These are phyloP conservation scores for Rhabdophis nuchalis DNA, from an alignment of 2,797 vertebrate species.

Conservation along the genomic window DNA sequence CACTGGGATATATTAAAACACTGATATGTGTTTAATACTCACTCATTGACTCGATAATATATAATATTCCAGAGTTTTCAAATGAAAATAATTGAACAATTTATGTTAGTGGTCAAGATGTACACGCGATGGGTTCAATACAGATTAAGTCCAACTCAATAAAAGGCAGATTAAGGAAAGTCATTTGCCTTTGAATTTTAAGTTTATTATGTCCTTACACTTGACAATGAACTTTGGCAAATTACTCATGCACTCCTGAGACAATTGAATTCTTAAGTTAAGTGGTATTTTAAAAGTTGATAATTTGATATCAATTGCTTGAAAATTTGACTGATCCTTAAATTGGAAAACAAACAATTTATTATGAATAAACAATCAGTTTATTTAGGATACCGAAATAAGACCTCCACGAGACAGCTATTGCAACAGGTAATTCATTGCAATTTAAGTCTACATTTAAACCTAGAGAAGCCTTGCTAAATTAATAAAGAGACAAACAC, in stretches of 20 bases:
- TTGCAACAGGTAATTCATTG: constrained; percentile 34
- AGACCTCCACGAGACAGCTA: not conserved
- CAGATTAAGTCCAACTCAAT: not conserved
- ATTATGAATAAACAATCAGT: not conserved
- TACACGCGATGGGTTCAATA: not conserved
- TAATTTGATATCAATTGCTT: constrained; percentile 33
- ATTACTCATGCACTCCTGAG: constrained; percentile 15
- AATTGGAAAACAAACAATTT: not conserved
- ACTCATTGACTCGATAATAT: constrained; percentile 34
- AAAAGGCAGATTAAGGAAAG: not conserved
- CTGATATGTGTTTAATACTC: constrained; percentile 31
- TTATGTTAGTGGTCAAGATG: not conserved
- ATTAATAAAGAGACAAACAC: constrained; percentile 16
- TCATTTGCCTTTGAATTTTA: not conserved
- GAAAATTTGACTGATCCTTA: constrained; percentile 22
- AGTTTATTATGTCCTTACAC: not conserved
- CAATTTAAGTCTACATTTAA: constrained; percentile 32
- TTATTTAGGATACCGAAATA: not conserved
- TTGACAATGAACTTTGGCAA: constrained; percentile 10
- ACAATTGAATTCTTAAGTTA: constrained; percentile 39
- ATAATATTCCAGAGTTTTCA: constrained; percentile 27
- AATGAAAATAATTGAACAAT: not conserved
- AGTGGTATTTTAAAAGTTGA: constrained; percentile 47
- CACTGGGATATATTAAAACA: constrained; percentile 47
- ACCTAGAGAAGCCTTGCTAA: constrained; percentile 5